Evolutionary conservation across 2,797 vertebrate species (phyloP).

Genomic region (Phataginus tetradactyla): DNA sequence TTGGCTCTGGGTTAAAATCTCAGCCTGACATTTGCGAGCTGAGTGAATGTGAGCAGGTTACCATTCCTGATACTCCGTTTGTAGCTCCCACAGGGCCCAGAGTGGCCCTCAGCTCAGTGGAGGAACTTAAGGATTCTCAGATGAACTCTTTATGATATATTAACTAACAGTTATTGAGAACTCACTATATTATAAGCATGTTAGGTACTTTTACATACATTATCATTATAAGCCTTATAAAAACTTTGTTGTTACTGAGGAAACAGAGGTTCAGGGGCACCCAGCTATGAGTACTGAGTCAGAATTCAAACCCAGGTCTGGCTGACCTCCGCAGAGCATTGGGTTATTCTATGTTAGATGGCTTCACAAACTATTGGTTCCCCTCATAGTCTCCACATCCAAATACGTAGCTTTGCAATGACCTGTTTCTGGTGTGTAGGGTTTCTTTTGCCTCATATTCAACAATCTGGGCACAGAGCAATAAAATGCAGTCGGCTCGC

Average conservation of each 20-base stretch:
- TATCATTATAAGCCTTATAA: conserved; percentile 4
- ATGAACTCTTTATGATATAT: background rate
- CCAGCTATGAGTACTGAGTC: conserved; percentile 28
- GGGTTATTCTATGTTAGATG: background rate
- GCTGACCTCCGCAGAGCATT: background rate
- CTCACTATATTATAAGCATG: background rate
- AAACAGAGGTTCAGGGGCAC: conserved; percentile 22
- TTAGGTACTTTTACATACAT: conserved; percentile 13
- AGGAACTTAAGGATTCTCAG: background rate
- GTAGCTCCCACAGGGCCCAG: background rate
- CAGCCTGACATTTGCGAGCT: conserved; percentile 25
- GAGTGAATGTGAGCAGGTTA: conserved; percentile 6
- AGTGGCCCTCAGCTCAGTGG: background rate
- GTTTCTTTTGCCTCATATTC: conserved; percentile 40
- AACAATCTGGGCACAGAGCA: background rate
- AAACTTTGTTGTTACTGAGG: conserved; percentile 5
- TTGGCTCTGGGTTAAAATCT: conserved; percentile 10
- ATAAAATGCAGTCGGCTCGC: background rate
- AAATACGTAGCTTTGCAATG: background rate
- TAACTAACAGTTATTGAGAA: background rate
- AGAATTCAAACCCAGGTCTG: conserved; percentile 3
- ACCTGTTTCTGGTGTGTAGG: background rate
- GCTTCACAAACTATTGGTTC: conserved; percentile 1
- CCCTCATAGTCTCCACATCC: background rate
- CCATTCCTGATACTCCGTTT: conserved; percentile 40